Evolutionary conservation across 2,888 invertebrate species (phyloP).

Genomic region (Caenorhabditis sulstoni): DNA sequence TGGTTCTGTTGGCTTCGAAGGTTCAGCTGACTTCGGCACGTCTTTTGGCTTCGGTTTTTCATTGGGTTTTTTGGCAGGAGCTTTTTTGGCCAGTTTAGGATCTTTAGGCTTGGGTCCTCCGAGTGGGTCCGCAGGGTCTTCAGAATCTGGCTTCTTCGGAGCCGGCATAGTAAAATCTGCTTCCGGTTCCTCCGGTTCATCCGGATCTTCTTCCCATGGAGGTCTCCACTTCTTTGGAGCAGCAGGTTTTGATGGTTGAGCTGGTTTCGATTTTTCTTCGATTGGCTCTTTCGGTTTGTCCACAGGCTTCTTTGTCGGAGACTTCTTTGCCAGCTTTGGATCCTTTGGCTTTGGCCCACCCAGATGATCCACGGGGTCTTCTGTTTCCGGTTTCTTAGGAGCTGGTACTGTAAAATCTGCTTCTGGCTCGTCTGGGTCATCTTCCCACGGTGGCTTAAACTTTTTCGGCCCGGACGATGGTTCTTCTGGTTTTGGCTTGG

Average conservation of each 20-base stretch:
- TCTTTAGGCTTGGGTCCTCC: slow-evolving; percentile 45
- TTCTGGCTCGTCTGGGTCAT: slow-evolving; percentile 53
- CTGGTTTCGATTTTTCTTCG: slow-evolving; percentile 15
- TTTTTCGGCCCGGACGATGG: slow-evolving; percentile 56
- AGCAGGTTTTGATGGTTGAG: slow-evolving; percentile 50
- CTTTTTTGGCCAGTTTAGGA: slow-evolving; percentile 44
- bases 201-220: slow-evolving; percentile 59
- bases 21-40: background rate
- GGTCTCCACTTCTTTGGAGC: slow-evolving; percentile 58
- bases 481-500: slow-evolving; percentile 26
- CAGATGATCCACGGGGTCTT: slow-evolving; percentile 54
- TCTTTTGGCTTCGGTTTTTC: slow-evolving; percentile 37
- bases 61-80: slow-evolving; percentile 25
- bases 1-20: slow-evolving; percentile 31
- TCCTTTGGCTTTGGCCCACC: slow-evolving; percentile 51
- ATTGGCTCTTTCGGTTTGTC: slow-evolving; percentile 14
- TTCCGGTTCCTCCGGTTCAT: slow-evolving; percentile 51
- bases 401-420: slow-evolving; percentile 44
- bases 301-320: slow-evolving; percentile 13
- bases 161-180: slow-evolving; percentile 49
- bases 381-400: slow-evolving; percentile 50
- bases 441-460: slow-evolving; percentile 55
- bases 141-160: slow-evolving; percentile 50
- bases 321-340: slow-evolving; percentile 50
- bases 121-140: slow-evolving; percentile 41